phyloP scores from a whole-genome alignment of 1,140 invertebrate species.

The Megathymus violae region DNA sequence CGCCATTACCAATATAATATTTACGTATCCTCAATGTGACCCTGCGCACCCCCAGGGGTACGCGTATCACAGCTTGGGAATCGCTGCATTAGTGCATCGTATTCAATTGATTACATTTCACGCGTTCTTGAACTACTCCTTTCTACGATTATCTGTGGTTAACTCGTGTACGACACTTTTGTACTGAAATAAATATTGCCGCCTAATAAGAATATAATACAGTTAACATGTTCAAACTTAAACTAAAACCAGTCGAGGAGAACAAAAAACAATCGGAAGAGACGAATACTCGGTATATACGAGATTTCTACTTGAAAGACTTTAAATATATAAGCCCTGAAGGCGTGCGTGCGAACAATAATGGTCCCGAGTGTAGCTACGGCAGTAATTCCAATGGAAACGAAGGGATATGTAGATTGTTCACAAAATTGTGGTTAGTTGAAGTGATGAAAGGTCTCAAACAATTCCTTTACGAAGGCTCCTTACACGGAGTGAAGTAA shows the following conservation, averaged over 20 bases:
- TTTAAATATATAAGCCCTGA: slow-evolving; percentile 65
- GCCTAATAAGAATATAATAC: no score
- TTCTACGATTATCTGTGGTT: slow-evolving; percentile 3
- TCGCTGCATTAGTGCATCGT: no score
- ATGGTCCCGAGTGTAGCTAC: slow-evolving; percentile 2
- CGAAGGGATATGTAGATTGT: slow-evolving; percentile 43
- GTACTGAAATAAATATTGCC: not conserved
- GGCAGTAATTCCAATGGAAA: slow-evolving; percentile 36
- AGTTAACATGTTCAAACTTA: not conserved
- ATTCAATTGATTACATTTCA: no score
- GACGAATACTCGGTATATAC: slow-evolving; percentile 42
- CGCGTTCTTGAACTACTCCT: not conserved
- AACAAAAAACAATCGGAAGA: slow-evolving; percentile 15
- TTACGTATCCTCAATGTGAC: no score
- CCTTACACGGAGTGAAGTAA: slow-evolving; percentile 77
- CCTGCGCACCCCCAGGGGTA: no score
- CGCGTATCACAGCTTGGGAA: no score
- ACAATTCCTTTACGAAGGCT: slow-evolving; percentile 75
- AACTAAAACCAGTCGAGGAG: slow-evolving; percentile 6
- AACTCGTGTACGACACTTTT: not conserved
- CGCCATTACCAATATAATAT: no score
- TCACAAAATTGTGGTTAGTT: slow-evolving; percentile 58
- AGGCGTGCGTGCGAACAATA: slow-evolving; percentile 41
- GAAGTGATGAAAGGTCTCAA: slow-evolving; percentile 65
- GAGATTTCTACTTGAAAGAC: slow-evolving; percentile 68